Conservation (phyloP, 2,888 invertebrate genomes). For the Ectropis crepuscularia region DNA sequence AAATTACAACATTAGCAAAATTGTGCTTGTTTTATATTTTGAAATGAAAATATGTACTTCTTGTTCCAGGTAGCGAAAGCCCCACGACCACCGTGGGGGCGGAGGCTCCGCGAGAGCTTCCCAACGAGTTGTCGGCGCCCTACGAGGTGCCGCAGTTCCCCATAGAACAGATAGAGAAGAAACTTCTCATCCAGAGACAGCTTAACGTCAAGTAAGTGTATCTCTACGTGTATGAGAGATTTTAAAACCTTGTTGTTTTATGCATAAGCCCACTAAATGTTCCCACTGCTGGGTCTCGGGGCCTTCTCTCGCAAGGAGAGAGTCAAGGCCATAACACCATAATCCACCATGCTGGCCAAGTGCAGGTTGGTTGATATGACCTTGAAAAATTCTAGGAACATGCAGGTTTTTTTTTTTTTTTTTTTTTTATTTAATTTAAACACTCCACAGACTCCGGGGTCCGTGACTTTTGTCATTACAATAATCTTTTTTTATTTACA, state of each 20-base stretch:
- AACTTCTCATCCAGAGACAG: constrained; percentile 94
- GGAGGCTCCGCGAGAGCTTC: constrained; percentile 84
- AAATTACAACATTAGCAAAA: background rate
- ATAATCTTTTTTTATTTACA: too few species aligned
- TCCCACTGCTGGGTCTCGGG: too few species aligned
- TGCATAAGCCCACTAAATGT: too few species aligned
- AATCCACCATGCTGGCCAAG: too few species aligned
- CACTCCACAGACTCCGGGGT: too few species aligned
- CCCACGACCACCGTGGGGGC: constrained; percentile 86
- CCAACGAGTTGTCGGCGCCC: constrained; percentile 96
- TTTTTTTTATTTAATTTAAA: too few species aligned
- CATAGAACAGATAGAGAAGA: constrained; percentile 98
- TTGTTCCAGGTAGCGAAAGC: constrained; percentile 88
- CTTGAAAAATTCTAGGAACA: too few species aligned
- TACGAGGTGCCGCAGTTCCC: constrained; percentile 99
- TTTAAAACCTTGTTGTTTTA: background rate
- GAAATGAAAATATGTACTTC: background rate
- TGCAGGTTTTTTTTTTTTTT: too few species aligned
- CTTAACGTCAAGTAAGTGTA: constrained; percentile 92
- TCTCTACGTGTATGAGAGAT: background rate
- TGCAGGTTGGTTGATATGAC: too few species aligned
- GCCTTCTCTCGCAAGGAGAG: too few species aligned
- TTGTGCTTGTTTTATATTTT: background rate
- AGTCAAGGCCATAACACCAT: too few species aligned
- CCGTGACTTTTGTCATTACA: too few species aligned